Evolutionary conservation across 2,113 vertebrate genomes (phyloP).

Genomic region (Peromyscus californicus): DNA sequence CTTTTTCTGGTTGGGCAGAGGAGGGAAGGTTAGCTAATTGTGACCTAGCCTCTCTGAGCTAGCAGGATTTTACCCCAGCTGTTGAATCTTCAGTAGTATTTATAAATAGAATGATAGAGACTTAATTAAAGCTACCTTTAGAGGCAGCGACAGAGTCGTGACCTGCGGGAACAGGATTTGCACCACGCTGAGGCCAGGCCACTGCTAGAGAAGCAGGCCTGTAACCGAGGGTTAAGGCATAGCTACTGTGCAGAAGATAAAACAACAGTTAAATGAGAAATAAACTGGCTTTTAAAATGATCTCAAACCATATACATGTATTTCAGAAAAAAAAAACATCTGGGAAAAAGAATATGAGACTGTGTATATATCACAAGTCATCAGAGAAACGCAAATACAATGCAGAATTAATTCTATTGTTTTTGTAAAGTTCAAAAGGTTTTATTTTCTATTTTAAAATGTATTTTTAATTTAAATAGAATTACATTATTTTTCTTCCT

Average conservation of each 20-base stretch:
- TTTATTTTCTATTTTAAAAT: background rate
- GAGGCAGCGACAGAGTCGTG: background rate
- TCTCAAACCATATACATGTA: background rate
- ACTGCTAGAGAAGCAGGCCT: background rate
- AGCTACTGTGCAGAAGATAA: background rate
- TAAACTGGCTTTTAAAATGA: background rate
- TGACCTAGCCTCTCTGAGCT: too few relatives aligned
- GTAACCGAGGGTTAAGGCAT: background rate
- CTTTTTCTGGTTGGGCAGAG: background rate
- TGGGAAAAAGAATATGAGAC: background rate
- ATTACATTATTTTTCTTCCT: background rate
- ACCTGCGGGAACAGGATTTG: background rate
- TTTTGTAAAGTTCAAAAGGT: background rate
- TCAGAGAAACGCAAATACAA: background rate
- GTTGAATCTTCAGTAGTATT: background rate
- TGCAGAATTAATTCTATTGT: background rate
- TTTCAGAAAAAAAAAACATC: background rate
- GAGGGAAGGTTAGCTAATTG: background rate
- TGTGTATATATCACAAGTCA: background rate
- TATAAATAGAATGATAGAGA: background rate
- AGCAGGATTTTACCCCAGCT: background rate
- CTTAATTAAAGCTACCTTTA: background rate
- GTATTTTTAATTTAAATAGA: background rate
- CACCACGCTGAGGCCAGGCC: background rate
- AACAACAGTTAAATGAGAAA: background rate